Evolutionary conservation across 2,888 invertebrate species (phyloP), one percentile per base, ranked within the genome.

Genomic region (Nymphalis urticae): DNA sequence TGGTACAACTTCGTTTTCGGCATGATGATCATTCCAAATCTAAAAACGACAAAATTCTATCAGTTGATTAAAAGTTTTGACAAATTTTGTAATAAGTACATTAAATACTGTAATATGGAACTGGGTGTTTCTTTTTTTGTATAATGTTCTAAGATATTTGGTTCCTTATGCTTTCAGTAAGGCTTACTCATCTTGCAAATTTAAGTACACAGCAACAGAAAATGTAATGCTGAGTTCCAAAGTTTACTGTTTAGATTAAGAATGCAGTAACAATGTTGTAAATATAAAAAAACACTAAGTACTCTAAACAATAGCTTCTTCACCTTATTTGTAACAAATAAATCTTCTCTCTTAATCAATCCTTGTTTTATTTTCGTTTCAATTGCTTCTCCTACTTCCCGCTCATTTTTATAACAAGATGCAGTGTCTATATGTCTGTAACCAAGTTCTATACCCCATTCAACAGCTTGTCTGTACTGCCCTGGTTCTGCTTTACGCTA

Each of bases 1-100:
- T 13, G 94, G 93, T 27, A 95, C 92, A 0, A 97, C 97, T 64
- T 95, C 88, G 0, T 93, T 91, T 17, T 94, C 93, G 60, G 93
- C 93, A 79, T 97, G 97, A 17, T 76, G 64, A 67, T 93, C 86
- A 76, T 89, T 91, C 92, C 92, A 92, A 1, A 93, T 72, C 93
- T 93, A 73, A 32, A 81, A 85, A 69, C 68, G n/a, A 53, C 24
- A 62, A n/a, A 54, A 50, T n/a, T 50, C 17, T n/a, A 42, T 42
- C 13, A 42, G 13, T 10, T 13, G 3, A 3, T 13, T 42, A 4
- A 42, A 10, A 13, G 3, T 4, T 42, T 42, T 13, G 13, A 42
- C 27, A 32, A 6, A 13, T 42, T 13, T 13, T 0, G 13, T 13
- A 13, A 10, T 13, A 13, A 42, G 3, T 10, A 42, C 42, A 42